These are phyloP conservation scores for Epinephelus fuscoguttatus DNA, from an alignment of 2,113 vertebrate species.

Conservation along the genomic window DNA sequence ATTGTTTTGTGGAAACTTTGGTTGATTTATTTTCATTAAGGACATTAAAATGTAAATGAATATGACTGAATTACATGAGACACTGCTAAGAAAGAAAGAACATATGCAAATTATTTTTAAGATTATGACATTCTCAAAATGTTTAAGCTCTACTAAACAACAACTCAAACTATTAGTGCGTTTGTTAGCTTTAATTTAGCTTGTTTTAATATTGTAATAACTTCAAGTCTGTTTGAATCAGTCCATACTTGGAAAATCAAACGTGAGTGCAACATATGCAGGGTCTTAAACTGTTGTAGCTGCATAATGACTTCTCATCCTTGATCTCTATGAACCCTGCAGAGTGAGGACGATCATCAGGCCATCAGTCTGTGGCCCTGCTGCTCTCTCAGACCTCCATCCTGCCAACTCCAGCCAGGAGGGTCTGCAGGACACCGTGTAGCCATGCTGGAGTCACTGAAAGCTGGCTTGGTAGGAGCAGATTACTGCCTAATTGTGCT, in stretches of 20 bases:
- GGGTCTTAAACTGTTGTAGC: neutral
- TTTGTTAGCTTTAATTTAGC: neutral
- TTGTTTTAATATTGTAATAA: neutral
- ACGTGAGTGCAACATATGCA: conserved; percentile 13
- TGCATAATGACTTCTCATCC: neutral
- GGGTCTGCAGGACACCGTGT: conserved; percentile 93
- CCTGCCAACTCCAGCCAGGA: conserved; percentile 80
- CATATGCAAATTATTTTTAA: neutral
- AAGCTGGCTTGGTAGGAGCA: conserved; percentile 91
- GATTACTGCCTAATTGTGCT: conserved; percentile 95
- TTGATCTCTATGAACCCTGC: conserved; percentile 2
- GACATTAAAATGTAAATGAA: neutral
- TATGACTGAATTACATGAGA: neutral
- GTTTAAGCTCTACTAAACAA: neutral
- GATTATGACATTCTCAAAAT: neutral
- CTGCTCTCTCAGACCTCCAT: conserved; percentile 48
- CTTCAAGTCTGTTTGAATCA: neutral
- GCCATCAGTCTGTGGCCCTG: conserved; percentile 22
- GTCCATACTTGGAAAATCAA: neutral
- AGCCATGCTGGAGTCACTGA: conserved; percentile 90
- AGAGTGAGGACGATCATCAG: conserved; percentile 17
- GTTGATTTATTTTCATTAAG: conserved; percentile 34
- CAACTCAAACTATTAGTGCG: neutral
- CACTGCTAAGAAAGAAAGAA: neutral
- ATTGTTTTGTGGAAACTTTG: conserved; percentile 1